Evolutionary conservation across 2,888 invertebrate species (phyloP).

Genomic region (Listrodromus nycthemerus): DNA sequence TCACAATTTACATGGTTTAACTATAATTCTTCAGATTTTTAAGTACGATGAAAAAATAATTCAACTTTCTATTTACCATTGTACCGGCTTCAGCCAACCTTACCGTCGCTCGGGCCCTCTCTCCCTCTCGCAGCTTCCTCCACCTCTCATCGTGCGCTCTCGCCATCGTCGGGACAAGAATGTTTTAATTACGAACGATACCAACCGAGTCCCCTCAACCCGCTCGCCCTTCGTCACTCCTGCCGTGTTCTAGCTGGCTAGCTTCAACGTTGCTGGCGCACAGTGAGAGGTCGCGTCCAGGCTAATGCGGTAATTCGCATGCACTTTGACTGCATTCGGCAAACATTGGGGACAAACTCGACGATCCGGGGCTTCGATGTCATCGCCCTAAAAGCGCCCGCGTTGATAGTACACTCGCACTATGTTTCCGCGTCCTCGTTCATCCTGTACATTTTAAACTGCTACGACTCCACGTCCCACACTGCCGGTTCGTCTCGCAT

Average conservation of each 20-base stretch:
- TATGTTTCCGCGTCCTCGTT: background rate
- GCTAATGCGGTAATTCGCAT: constrained; percentile 82
- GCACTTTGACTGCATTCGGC: constrained; percentile 82
- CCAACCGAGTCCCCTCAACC: constrained; percentile 7
- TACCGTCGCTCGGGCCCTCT: background rate
- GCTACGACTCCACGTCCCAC: background rate
- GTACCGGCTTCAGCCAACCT: background rate
- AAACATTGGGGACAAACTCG: constrained; percentile 77
- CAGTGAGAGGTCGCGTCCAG: constrained; percentile 59
- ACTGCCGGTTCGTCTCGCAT: background rate
- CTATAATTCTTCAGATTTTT: constrained; percentile 18
- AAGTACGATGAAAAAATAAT: constrained; percentile 62
- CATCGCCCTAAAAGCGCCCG: constrained; percentile 43
- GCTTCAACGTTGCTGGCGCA: constrained; percentile 6
- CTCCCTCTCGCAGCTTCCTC: constrained; percentile 3
- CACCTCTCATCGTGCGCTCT: constrained; percentile 24
- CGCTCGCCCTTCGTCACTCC: background rate
- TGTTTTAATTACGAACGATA: constrained; percentile 78
- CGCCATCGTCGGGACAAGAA: constrained; percentile 74
- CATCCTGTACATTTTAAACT: background rate
- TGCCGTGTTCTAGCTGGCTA: background rate
- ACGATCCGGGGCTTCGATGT: constrained; percentile 74
- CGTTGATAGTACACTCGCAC: background rate
- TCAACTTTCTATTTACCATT: constrained; percentile 27
- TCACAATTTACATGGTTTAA: background rate